Evolutionary conservation across 2,797 vertebrate genomes (phyloP), one percentile per base, ranked within the genome.

Genomic region (Brachyalestes nurse): DNA sequence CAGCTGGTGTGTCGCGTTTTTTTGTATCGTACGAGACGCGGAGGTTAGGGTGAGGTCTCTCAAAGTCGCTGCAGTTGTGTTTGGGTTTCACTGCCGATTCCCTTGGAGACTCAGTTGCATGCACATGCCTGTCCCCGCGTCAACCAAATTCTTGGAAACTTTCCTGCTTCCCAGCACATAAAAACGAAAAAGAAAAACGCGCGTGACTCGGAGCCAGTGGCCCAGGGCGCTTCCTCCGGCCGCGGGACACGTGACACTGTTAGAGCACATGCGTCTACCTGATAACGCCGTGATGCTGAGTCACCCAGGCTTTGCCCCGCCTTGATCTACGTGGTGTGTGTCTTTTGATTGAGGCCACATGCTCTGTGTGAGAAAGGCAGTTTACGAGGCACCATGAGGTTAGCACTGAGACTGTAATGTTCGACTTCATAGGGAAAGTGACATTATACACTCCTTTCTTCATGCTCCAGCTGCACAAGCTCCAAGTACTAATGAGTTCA

Each of bases 401-500:
- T n/a, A n/a, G n/a, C n/a, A n/a, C n/a, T n/a, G 42, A 71, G 21
- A 53, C 69, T 2, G 69, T 40, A 6, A 21, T 21, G 13, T 7
- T 6, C 19, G 23, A 10, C 13, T 17, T 53, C 47, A 5, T 8
- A 8, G 17, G 42, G 47, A 23, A 34, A 5, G 38, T 16, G 34
- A 74, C 23, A 23, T 47, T 25, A 55, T 10, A 7, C 16, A 16
- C 10, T 57, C 38, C 19, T 38, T 61, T 58, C 61, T 74, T 60
- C 28, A 16, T 17, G 57, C 21, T 16, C 65, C 16, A 51, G 65
- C 58, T 62, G 75, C n/a, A 55, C 45, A 65, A 34, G 47, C 47
- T 76, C 42, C n/a, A 53, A 75, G 80, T 72, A 64, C 80, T 71
- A 77, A 81, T 62, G 78, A 80, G 78, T 80, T 80, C 71, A 74